phyloP scores from a whole-genome alignment of 1,140 invertebrate genomes.

The Procambarus virginalis region DNA sequence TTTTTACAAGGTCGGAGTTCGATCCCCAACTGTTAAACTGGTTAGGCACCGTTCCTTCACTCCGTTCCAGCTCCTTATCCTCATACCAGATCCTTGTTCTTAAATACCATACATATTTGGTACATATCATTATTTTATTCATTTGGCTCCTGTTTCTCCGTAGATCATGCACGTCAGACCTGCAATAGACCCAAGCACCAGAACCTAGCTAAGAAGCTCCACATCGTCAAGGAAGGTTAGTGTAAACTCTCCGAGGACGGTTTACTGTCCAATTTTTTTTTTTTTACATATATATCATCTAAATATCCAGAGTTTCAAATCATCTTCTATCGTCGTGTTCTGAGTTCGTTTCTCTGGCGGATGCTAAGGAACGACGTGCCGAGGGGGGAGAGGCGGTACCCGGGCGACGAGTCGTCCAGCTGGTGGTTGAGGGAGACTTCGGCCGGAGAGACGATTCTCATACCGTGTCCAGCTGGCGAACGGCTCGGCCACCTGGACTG shows the following conservation, averaged over 20 bases:
- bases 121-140: too few species aligned
- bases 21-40: too few species aligned
- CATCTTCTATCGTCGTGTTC: too few species aligned
- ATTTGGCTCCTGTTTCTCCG: neutral
- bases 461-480: neutral
- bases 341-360: too few species aligned
- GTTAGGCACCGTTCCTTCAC: too few species aligned
- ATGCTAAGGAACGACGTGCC: neutral
- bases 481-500: neutral
- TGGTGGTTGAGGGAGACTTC: conserved; percentile 4
- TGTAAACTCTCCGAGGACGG: neutral
- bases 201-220: neutral
- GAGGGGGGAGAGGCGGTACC: neutral
- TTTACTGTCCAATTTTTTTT: neutral
- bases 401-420: neutral
- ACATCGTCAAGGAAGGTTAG: neutral
- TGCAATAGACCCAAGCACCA: neutral
- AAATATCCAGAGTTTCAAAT: too few species aligned
- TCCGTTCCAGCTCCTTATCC: too few species aligned
- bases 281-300: too few species aligned
- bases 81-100: too few species aligned
- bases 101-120: too few species aligned
- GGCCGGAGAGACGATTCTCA: neutral
- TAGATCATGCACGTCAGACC: neutral
- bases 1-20: too few species aligned